These are phyloP conservation scores for Falco columbarius DNA, from an alignment of 2,797 vertebrate genomes.

Conservation along the genomic window DNA sequence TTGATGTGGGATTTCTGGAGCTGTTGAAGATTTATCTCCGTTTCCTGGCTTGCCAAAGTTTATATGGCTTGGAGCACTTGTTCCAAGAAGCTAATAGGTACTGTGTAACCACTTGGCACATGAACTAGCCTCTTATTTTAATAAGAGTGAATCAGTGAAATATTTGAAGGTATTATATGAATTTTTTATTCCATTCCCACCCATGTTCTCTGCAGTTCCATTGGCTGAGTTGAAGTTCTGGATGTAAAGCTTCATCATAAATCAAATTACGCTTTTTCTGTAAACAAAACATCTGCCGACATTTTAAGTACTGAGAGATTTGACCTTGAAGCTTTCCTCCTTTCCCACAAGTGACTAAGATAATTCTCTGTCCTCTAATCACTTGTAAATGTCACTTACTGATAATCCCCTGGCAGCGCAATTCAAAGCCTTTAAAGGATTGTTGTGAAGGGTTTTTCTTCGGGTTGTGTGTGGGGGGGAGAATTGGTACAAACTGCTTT, in stretches of 20 bases:
- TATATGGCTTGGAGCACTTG: conserved; percentile 26
- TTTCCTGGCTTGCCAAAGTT: conserved; percentile 15
- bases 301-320: conserved; percentile 52
- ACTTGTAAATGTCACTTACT: conserved; percentile 69
- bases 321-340: conserved; percentile 67
- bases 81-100: conserved; percentile 16
- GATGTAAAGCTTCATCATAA: conserved; percentile 33
- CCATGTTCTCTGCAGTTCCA: background rate
- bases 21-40: background rate
- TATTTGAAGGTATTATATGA: conserved; percentile 8
- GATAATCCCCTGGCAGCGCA: conserved; percentile 49
- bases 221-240: background rate
- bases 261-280: conserved; percentile 43
- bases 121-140: conserved; percentile 9
- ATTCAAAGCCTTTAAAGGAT: conserved; percentile 67
- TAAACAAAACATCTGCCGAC: conserved; percentile 70
- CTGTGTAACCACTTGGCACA: conserved; percentile 17
- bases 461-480: background rate
- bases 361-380: conserved; percentile 67
- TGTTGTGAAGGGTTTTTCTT: conserved; percentile 45
- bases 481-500: conserved; percentile 50
- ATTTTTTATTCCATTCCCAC: conserved; percentile 42
- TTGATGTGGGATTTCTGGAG: conserved; percentile 10
- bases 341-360: conserved; percentile 70
- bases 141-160: conserved; percentile 40